Evolutionary conservation across 2,888 invertebrate species (phyloP).

Genomic region (Gerris lacustris): DNA sequence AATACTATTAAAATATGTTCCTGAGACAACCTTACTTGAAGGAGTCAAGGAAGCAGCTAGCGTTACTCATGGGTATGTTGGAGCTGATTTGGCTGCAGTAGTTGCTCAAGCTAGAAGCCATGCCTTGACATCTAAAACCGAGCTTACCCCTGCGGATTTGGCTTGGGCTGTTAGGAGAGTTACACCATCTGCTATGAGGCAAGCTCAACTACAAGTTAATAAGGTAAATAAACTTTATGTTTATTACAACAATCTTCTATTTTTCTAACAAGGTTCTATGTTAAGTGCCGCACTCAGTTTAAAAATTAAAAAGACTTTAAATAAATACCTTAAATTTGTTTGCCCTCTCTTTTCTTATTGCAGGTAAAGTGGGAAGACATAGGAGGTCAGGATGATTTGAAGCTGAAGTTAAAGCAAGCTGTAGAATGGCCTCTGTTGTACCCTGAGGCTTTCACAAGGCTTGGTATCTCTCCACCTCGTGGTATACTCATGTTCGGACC

Average conservation of each 20-base stretch:
- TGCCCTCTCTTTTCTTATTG: not conserved
- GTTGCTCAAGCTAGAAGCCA: slow-evolving; percentile 57
- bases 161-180: slow-evolving; percentile 52
- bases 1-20: slow-evolving; percentile 55
- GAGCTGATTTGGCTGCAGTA: slow-evolving; percentile 69
- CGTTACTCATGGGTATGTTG: slow-evolving; percentile 78
- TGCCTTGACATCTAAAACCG: slow-evolving; percentile 30
- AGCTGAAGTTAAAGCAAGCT: slow-evolving; percentile 71
- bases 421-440: slow-evolving; percentile 89
- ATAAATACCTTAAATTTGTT: not conserved
- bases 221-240: slow-evolving; percentile 45
- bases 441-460: slow-evolving; percentile 61
- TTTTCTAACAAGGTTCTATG: not conserved
- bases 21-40: slow-evolving; percentile 20
- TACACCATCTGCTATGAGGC: slow-evolving; percentile 83
- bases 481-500: slow-evolving; percentile 93
- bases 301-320: not conserved
- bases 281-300: not conserved
- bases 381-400: slow-evolving; percentile 78
- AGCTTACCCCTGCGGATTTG: slow-evolving; percentile 43
- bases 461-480: slow-evolving; percentile 75
- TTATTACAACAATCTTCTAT: not conserved
- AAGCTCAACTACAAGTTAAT: slow-evolving; percentile 74
- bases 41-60: slow-evolving; percentile 46
- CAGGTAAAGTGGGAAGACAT: slow-evolving; percentile 75